These are phyloP conservation scores for Pteruthius melanotis DNA, from an alignment of 2,113 vertebrate species.

Conservation along the genomic window DNA sequence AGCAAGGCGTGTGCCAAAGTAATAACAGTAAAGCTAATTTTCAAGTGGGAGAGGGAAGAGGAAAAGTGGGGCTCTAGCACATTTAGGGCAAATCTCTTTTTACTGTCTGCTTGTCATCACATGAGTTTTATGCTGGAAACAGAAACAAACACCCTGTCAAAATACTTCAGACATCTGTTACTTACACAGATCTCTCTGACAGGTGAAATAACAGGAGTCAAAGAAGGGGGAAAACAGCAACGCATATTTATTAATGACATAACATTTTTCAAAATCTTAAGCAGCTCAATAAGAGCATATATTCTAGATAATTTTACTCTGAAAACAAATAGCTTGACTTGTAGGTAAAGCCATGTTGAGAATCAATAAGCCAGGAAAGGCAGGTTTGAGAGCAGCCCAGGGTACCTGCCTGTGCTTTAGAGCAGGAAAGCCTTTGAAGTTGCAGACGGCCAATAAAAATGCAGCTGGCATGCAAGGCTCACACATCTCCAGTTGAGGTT, in stretches of 20 bases:
- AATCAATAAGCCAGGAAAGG: conserved; percentile 69
- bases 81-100: conserved; percentile 48
- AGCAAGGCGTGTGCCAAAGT: not conserved
- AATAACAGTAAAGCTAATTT: conserved; percentile 30
- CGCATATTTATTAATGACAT: not conserved
- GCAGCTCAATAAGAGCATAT: not conserved
- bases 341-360: conserved; percentile 60
- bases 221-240: not conserved
- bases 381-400: conserved; percentile 24
- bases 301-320: not conserved
- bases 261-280: not conserved
- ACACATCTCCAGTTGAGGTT: not conserved
- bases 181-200: not conserved
- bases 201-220: conserved; percentile 31
- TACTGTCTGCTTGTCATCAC: conserved; percentile 56
- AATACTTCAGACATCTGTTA: conserved; percentile 42
- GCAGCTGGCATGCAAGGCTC: conserved; percentile 70
- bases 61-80: not conserved
- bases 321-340: conserved; percentile 35
- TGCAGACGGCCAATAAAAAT: conserved; percentile 76
- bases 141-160: conserved; percentile 57
- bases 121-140: conserved; percentile 30
- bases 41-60: not conserved
- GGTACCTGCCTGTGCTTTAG: conserved; percentile 67
- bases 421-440: conserved; percentile 76